Evolutionary conservation across 2,113 vertebrate species (phyloP), one percentile per base, ranked within the genome.

Genomic region (Peromyscus maniculatus): DNA sequence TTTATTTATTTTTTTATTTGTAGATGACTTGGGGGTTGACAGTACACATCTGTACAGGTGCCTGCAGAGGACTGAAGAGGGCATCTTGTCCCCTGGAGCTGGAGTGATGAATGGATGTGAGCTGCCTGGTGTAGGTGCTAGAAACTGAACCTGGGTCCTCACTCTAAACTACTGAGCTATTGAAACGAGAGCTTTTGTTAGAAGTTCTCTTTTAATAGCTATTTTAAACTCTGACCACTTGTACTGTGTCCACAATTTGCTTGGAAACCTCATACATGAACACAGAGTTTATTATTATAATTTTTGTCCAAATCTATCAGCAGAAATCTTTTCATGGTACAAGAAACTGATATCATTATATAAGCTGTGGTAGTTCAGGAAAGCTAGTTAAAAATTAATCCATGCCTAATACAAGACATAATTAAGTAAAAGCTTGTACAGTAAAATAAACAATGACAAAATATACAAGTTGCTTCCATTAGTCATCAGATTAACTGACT

Each of bases 381-480:
- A 90, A 93, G 3, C 84, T 80, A 49, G 24, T 43, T 92, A 94
- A 94, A 84, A 97, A 79, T 77, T 93, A 72, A 46, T 52, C 22
- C 36, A n/a, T 72, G 22, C 71, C 24, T 87, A 77, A 77, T 26
- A 69, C 1, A 94, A 19, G 12, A 67, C 84, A 84, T 80, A 57
- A 95, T 62, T 39, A 59, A 92, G 62, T 78, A 31, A 89, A 93
- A 89, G 6, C 0, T 19, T 36, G 69, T 66, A 3, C 64, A 87
- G 62, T 19, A 59, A 57, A 2, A 36, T 24, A 12, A 83, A 52
- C 26, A 77, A 75, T 28, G 52, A 87, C 88, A 80, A 64, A 93
- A 69, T 72, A 69, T 87, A 52, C 21, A 10, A 57, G 66, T 46
- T 31, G 6, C 49, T 72, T 43, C 7, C 2, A 46, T 21, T 89